phyloP scores from a whole-genome alignment of 1,140 invertebrate genomes.

The Calephelis nemesis region DNA sequence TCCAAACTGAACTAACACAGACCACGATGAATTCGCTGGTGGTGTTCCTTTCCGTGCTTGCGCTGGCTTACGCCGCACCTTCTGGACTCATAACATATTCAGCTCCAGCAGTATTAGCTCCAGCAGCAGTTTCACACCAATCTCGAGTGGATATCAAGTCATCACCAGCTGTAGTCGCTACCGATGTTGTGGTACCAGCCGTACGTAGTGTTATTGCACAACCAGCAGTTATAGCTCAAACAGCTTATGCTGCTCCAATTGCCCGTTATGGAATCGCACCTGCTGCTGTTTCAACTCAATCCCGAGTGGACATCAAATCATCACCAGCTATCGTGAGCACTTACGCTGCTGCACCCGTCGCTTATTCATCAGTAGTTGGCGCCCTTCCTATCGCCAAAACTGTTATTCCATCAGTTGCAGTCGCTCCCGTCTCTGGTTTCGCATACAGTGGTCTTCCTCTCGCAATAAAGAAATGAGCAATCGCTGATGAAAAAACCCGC shows the following conservation, averaged over 20 bases:
- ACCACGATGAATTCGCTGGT: conserved; percentile 78
- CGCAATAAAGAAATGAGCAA: no score
- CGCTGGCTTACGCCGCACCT: conserved; percentile 65
- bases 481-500: no score
- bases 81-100: neutral
- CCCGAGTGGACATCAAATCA: conserved; percentile 60
- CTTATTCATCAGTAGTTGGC: no score
- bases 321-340: conserved; percentile 52
- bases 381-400: no score
- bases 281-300: conserved; percentile 55
- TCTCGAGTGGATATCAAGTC: conserved; percentile 58
- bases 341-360: conserved; percentile 34
- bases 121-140: conserved; percentile 48
- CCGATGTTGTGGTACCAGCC: conserved; percentile 17
- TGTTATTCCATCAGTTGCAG: no score
- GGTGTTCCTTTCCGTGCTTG: conserved; percentile 80
- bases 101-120: conserved; percentile 19
- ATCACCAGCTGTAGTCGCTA: conserved; percentile 41
- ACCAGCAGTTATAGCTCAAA: conserved; percentile 13
- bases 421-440: no score
- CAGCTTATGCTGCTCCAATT: conserved; percentile 24
- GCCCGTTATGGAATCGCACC: conserved; percentile 45
- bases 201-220: neutral
- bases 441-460: no score
- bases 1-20: conserved; percentile 70